Percentiles rank a stretch among this genome's conserved stretches.
Conservation (phyloP, 2,113 vertebrate species). For the Smithornis capensis region DNA sequence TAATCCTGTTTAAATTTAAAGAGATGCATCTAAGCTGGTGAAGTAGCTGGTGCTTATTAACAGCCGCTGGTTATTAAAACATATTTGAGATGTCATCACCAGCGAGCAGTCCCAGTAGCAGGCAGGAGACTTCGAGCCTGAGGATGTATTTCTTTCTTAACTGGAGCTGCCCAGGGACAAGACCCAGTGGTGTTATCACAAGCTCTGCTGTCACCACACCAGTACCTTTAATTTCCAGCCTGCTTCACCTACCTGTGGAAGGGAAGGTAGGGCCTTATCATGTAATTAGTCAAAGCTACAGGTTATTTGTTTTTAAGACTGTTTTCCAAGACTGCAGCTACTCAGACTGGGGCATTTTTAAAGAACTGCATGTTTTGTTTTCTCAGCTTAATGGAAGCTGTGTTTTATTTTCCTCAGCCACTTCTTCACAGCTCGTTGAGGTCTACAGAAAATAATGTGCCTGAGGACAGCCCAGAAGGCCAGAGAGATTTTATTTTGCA, state of each 20-base stretch:
- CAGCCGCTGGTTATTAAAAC: conserved; percentile 72
- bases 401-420: background rate
- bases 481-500: background rate
- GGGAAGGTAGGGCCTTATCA: background rate
- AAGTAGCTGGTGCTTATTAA: conserved; percentile 70
- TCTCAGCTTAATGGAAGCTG: background rate
- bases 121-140: conserved; percentile 9
- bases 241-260: background rate
- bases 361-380: background rate
- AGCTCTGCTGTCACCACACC: background rate
- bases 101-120: conserved; percentile 21
- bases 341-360: background rate
- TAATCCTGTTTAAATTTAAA: conserved; percentile 78
- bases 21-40: conserved; percentile 70
- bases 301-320: background rate
- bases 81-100: conserved; percentile 67
- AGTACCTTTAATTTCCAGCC: background rate
- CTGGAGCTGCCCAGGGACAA: background rate
- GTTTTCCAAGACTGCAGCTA: background rate
- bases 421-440: background rate
- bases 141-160: conserved; percentile 30
- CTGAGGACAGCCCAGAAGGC: background rate
- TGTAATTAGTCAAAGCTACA: background rate
- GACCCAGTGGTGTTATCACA: background rate
- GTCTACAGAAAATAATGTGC: background rate